Evolutionary conservation across 2,113 vertebrate species (phyloP), one percentile per base, ranked within the genome.

Genomic region (Platichthys stellatus): DNA sequence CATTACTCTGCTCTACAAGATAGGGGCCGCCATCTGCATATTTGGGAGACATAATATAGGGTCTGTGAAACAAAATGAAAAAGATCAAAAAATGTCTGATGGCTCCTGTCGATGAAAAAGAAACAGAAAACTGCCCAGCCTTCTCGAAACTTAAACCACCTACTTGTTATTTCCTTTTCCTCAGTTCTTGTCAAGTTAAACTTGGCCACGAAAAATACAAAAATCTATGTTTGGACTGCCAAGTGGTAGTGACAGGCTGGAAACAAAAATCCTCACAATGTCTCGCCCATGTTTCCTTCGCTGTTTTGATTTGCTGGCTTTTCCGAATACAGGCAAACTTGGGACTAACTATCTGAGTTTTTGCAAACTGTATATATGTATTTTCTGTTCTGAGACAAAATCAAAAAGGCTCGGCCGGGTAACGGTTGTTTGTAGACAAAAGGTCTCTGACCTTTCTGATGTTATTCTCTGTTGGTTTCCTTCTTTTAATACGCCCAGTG

Each of bases 1-100:
- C 89, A 92, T 91, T 90, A 82, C 75, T 89, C 84, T 87, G 63
- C 74, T 83, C 58, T 83, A 72, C 62, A 23, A 86, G 86, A 83
- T 63, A 60, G 57, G 15, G 49, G 71, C 76, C 28, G 12, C 78
- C 74, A 87, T 91, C 84, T 88, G 81, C 86, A 86, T 85, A 83
- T 88, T 76, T 85, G 68, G 73, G 78, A 76, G 65, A 71, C 47
- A 77, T 75, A 81, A 71, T 73, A 61, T 63, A 69, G 47, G 10
- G 40, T 67, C 63, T 81, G 69, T 80, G 69, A 71, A 43, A 43
- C 31, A 54, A 0, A 76, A 31, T 7, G 31, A 31, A 31, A 31
- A 7, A 31, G 31, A 8, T 31, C 6, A 7, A 31, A 31, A 81
- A 83, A n/a, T n/a, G 24, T 78, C 62, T 35, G 51, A 77, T 66